Evolutionary conservation across 2,797 vertebrate species (phyloP).

Genomic region (Galagoides demidoff): DNA sequence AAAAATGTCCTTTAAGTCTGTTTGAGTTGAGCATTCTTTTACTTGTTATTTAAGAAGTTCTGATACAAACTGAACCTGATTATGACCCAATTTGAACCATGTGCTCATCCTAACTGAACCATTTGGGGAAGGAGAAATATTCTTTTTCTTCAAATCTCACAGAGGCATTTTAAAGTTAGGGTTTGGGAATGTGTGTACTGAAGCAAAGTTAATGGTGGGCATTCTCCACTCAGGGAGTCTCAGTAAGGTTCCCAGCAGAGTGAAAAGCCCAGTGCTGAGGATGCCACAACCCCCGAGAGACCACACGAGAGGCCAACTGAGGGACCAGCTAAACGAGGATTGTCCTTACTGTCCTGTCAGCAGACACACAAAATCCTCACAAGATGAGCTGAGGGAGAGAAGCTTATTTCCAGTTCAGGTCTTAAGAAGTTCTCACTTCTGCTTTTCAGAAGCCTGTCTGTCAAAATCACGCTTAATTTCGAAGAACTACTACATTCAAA

Average conservation of each 20-base stretch:
- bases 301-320: background rate
- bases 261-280: background rate
- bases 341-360: background rate
- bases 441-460: background rate
- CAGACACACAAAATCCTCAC: background rate
- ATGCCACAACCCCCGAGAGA: background rate
- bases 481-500: constrained; percentile 50
- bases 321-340: background rate
- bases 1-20: background rate
- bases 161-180: background rate
- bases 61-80: background rate
- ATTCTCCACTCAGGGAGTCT: background rate
- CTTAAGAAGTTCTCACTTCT: constrained; percentile 38
- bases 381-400: background rate
- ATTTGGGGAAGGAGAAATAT: background rate
- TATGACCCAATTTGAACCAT: too few relatives aligned
- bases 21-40: background rate
- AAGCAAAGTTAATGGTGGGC: background rate
- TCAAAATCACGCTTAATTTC: constrained; percentile 70
- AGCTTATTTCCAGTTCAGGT: constrained; percentile 21
- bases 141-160: background rate
- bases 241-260: background rate
- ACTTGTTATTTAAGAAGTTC: background rate
- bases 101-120: too few relatives aligned
- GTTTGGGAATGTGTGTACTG: background rate